Base-by-base conservation (phyloP, 1,140 invertebrate species). In the Drosophila sp. region DNA sequence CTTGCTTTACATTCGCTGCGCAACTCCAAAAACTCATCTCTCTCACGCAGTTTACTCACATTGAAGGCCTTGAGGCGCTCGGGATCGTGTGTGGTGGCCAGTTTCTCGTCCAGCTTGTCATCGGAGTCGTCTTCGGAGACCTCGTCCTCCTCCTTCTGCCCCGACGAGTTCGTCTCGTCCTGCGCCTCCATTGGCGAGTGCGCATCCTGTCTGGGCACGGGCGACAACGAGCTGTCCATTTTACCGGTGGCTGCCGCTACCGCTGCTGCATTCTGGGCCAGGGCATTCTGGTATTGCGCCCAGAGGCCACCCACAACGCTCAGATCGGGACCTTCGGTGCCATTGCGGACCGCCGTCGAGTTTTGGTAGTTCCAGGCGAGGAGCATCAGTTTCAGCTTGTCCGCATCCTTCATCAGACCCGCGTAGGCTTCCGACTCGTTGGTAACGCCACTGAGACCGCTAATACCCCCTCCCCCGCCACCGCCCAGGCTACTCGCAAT, bases 61-160 rank as follows among this genome's bases (percentile, higher is more conserved):
- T 99, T 99, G 92, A 99, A 99, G 54, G 98, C 97, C 93, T 99
- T 99, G 45, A 99, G 95, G 91, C 98, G 94, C 93, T 99, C 98
- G 0, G 98, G 97, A 93, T 99, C 98, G 89, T 97, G 96, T 89
- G 97, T 95, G 83, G 97, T 95, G 73, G 90, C 80, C 65, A 91
- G 54, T 76, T 97, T 95, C 41, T 96, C 94, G 89, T 97, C 96
- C 53, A 97, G 94, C 91, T 97, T 95, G 86, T 98, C 97, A 78
- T 98, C 96, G 57, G 95, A 96, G 87, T 98, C 97, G 87, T 98
- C 97, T 75, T 97, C 96, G 40, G 96, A 95, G n/a, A 95, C 96
- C 69, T 97, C 97, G 79, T 98, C 98, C 86, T 98, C 97, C 72
- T 98, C 97, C 81, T 99, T 97, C 90, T 98, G 97, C 69, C 98